phyloP scores from a whole-genome alignment of 2,113 vertebrate species.

The Silurus asotus region DNA sequence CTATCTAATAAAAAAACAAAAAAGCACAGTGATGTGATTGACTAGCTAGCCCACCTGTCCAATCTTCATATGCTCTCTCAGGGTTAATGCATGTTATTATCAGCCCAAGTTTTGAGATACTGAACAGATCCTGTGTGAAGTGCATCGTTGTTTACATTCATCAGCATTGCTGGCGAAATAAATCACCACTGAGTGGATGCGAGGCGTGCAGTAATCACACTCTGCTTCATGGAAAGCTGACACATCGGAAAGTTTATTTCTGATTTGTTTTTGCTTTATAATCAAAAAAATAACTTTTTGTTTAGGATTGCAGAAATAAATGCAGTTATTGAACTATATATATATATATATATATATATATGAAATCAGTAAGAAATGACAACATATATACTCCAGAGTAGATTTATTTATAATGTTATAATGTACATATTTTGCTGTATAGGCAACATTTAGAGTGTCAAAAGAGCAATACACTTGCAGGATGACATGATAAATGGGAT shows the following conservation, averaged over 20 bases:
- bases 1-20: constrained; percentile 57
- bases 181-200: constrained; percentile 18
- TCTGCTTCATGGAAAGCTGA: constrained; percentile 17
- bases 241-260: constrained; percentile 25
- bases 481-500: not conserved
- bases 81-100: constrained; percentile 48
- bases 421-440: not conserved
- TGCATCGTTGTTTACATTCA: constrained; percentile 38
- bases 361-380: not conserved
- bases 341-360: not conserved
- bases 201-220: constrained; percentile 2
- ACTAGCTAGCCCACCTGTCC: constrained; percentile 55
- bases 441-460: not conserved
- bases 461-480: not conserved
- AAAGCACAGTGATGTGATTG: constrained; percentile 3
- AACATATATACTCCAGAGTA: not conserved
- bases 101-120: not conserved
- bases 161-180: constrained; percentile 37
- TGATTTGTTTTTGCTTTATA: constrained; percentile 16
- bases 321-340: not conserved
- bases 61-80: constrained; percentile 50
- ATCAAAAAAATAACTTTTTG: constrained; percentile 4
- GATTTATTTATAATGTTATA: not conserved
- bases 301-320: not conserved
- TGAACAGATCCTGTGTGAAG: constrained; percentile 32